Base-by-base conservation (phyloP, 2,797 vertebrate species). In the Pagetopsis macropterus region DNA sequence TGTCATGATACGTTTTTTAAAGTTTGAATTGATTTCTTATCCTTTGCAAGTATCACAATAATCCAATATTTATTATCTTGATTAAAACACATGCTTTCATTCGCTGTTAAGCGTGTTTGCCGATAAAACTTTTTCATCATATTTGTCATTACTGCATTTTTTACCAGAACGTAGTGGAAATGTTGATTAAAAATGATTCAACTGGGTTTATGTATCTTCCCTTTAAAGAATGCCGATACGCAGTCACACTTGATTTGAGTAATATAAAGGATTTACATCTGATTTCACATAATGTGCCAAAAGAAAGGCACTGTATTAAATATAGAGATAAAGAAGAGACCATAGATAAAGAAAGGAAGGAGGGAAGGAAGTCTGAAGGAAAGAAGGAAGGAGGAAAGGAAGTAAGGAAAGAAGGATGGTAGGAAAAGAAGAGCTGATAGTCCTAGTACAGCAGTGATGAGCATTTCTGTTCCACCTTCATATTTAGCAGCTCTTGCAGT, bases 391-490 rank as follows among this genome's bases (percentile, higher is more conserved):
- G 19, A 46, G 9, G 57, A 27, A 41, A 21, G 50, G 9, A 43
- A 37, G 33, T 7, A 37, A 37, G 33, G 17, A 12, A 1, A 14
- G n/a, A n/a, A 11, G 5, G 11, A n/a, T n/a, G 44, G 3, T 15
- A 33, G 1, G 33, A 37, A 9, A n/a, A 62, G 4, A 59, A 50
- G 23, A 33, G 44, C 16, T 17, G 16, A 49, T 16, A 59, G n/a
- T 59, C n/a, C 57, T 48, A 73, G 12, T 46, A 23, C 27, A 58
- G 57, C 57, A 66, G 64, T 63, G 65, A 61, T 51, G 19, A 78
- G 64, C 33, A 75, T 65, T 65, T 66, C 65, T 1, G 2, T 44
- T 63, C 60, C 57, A 72, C 60, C 62, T 69, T 82, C 52, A 56
- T 59, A 72, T 52, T 62, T 63, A 77, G 49, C 3, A 57, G 31